Evolutionary conservation across 2,888 invertebrate species (phyloP), one percentile per base, ranked within the genome.

Genomic region (Leucophenga maculata): DNA sequence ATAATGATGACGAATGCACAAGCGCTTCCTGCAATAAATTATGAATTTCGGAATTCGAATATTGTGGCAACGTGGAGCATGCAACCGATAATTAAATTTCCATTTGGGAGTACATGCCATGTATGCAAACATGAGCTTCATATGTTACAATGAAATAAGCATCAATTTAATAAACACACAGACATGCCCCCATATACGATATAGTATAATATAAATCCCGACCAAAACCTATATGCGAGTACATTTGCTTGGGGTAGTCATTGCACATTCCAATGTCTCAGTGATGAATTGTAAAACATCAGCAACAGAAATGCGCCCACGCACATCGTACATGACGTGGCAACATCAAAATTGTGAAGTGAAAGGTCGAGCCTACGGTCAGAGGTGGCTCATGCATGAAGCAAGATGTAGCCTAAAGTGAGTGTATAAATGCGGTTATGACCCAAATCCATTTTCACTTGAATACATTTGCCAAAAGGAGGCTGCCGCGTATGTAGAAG

Each of bases 381-480:
- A 20, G 48, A 48, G 64, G 4, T 39, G 48, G 18, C 26, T 1
- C 8, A 20, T 16, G 39, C 46, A 14, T 11, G n/a, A 64, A n/a
- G 14, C 14, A 39, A 64, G 6, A 6, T 64, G 4, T 22, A 20
- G 18, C 13, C 65, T 26, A 18, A 18, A 18, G 39, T n/a, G 6
- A 69, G 39, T 71, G 68, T 74, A 67, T 48, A 50, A 67, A 60
- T 67, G 31, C 68, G 77, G 75, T 73, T 77, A 77, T 80, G 79
- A 75, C 78, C 73, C 72, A 82, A 80, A 77, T 79, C 83, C 77
- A 82, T 82, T 82, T 79, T 72, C 77, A 73, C 75, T 77, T 68
- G 74, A 78, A 76, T 75, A 77, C 71, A 72, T 73, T 78, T 72
- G 55, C 68, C 67, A 72, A 73, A 74, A 72, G 71, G 75, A 78